These are phyloP conservation scores for Cenopis cana DNA, from an alignment of 2,888 invertebrate genomes.

Conservation along the genomic window DNA sequence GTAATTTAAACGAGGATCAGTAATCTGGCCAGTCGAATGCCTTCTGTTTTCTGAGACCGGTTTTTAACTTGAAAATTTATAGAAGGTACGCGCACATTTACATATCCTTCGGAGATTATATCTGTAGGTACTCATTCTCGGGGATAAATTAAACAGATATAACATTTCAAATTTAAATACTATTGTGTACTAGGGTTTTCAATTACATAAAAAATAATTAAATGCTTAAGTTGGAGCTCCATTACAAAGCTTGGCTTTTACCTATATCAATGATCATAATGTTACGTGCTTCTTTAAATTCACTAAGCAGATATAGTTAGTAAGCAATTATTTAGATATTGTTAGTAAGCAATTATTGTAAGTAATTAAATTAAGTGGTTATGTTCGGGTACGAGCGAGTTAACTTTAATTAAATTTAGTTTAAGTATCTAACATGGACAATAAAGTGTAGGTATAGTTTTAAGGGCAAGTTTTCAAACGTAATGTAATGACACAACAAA, in stretches of 20 bases:
- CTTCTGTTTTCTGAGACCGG: constrained; percentile 56
- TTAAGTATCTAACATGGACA: too few relatives aligned
- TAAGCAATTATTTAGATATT: neutral
- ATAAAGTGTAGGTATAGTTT: neutral
- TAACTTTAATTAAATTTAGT: too few relatives aligned
- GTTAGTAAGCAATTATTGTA: neutral
- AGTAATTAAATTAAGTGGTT: neutral
- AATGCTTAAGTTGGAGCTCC: constrained; percentile 15
- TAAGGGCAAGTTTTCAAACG: too few relatives aligned
- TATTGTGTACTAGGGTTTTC: constrained; percentile 34
- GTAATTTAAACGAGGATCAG: constrained; percentile 66
- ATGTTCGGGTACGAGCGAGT: neutral
- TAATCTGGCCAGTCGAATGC: constrained; percentile 56
- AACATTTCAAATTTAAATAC: constrained; percentile 42
- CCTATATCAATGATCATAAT: constrained; percentile 22
- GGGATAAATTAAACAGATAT: constrained; percentile 43
- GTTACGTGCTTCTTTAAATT: constrained; percentile 19
- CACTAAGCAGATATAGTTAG: constrained; percentile 8
- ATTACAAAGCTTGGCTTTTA: constrained; percentile 16
- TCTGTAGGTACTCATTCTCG: constrained; percentile 37
- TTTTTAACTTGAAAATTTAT: constrained; percentile 45
- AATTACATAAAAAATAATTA: constrained; percentile 35
- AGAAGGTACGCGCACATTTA: constrained; percentile 45
- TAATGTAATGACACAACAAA: too few relatives aligned
- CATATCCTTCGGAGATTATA: constrained; percentile 41